A percentile compares a stretch with the other conserved stretches of the same genome.
These are phyloP conservation scores for Drosophila siamana DNA, from an alignment of 2,888 invertebrate species.

Conservation along the genomic window DNA sequence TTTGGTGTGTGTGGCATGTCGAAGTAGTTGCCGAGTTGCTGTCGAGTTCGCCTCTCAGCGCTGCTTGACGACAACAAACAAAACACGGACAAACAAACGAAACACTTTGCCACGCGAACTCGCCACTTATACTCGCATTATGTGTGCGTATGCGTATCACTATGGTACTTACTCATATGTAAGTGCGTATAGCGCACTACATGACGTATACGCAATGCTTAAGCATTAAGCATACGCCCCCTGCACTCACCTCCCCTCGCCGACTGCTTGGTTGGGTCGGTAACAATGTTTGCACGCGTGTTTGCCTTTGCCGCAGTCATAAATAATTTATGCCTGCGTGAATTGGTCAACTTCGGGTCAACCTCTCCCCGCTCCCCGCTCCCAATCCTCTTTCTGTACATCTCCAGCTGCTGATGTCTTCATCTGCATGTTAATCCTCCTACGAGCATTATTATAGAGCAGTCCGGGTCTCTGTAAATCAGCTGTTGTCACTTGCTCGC, in stretches of 20 bases:
- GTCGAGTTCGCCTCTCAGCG: conserved; percentile 44
- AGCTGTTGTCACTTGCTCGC: conserved; percentile 48
- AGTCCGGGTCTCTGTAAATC: conserved; percentile 54
- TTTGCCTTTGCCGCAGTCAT: conserved; percentile 69
- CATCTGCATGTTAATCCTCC: conserved; percentile 49
- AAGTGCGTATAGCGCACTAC: conserved; percentile 16
- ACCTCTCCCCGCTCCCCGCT: background rate
- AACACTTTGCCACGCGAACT: background rate
- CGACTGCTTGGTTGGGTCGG: background rate
- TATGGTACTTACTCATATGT: conserved; percentile 40
- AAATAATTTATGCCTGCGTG: conserved; percentile 77
- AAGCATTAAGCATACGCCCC: conserved; percentile 42
- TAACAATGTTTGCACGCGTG: conserved; percentile 59
- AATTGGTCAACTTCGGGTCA: conserved; percentile 68
- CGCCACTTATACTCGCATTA: conserved; percentile 11
- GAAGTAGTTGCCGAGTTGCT: background rate
- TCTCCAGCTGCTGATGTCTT: background rate
- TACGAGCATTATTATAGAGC: conserved; percentile 26
- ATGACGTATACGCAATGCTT: conserved; percentile 18
- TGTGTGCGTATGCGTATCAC: conserved; percentile 16
- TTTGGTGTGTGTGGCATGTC: background rate
- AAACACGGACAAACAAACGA: background rate
- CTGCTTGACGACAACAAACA: conserved; percentile 3
- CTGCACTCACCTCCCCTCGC: conserved; percentile 9
- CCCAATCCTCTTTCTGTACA: too few species aligned